Conservation (phyloP, 2,797 vertebrate species). For the Coilia nasus region DNA sequence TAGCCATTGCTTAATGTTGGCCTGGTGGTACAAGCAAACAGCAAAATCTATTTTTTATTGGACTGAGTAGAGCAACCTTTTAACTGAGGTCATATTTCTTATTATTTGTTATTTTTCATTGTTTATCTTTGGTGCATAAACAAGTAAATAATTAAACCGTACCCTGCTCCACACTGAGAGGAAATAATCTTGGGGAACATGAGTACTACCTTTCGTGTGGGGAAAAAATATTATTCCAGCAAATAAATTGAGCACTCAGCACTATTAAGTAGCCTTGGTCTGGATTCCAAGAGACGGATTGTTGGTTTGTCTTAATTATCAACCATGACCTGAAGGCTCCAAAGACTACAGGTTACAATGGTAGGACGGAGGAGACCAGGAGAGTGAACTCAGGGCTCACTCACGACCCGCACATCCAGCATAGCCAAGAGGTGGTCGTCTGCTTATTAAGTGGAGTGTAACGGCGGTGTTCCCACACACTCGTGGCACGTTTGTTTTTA, state of each 20-base stretch:
- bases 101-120: background rate
- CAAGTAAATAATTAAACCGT: background rate
- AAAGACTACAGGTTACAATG: background rate
- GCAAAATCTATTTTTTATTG: background rate
- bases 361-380: background rate
- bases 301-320: conserved; percentile 21
- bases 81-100: background rate
- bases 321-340: background rate
- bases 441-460: background rate
- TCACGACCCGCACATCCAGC: background rate
- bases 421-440: background rate
- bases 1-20: background rate
- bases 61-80: background rate
- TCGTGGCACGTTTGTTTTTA: background rate
- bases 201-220: background rate
- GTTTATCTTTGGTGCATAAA: background rate
- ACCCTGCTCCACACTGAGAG: background rate
- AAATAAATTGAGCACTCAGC: background rate
- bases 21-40: background rate
- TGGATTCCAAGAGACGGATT: background rate
- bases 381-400: background rate
- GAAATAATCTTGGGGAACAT: background rate
- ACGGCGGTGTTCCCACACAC: background rate
- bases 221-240: background rate
- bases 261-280: background rate